Base-by-base conservation (phyloP, 2,797 vertebrate genomes). In the Anableps anableps region DNA sequence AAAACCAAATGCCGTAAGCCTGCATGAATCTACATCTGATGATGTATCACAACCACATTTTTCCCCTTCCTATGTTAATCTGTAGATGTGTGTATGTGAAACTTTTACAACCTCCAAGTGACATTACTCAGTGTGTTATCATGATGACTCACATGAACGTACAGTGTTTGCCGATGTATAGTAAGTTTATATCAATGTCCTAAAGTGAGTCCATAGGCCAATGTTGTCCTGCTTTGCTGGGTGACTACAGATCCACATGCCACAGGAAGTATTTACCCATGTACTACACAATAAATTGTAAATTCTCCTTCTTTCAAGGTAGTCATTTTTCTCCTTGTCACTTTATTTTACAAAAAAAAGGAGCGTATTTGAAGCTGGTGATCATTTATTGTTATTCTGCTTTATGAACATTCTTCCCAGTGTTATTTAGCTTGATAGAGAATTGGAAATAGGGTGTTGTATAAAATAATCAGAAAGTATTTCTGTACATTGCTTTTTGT, bases 141-240 rank as follows among this genome's bases (percentile, higher is more conserved):
- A 1, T 6, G n/a, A 70, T 92, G 91, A 92, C 79, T 92, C 89
- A 92, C 85, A 83, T 14, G 14, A 29, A 85, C 78, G 80, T 81
- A 83, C 88, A 85, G 86, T 87, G 87, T 17, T n/a, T 55, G 53
- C n/a, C n/a, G 26, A 55, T 55, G 43, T 77, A 77, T 47, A 76
- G 60, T 77, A 77, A 55, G 45, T 76, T 47, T 23, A 43, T 80
- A 73, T 71, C 73, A 51, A 72, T 70, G 43, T 83, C 83, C 82
- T 74, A 64, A 79, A 76, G 85, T 50, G 76, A 68, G 80, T 80
- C 90, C 78, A 79, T 71, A 72, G 86, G 91, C 86, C 62, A 75
- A 16, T 34, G 47, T 47, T 92, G 89, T 91, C 88, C 88, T 90
- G 86, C 79, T 88, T 53, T 58, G 45, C 23, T 71, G 34, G 50